Conservation (phyloP, 2,797 vertebrate species). For the Synaphobranchus kaupii region DNA sequence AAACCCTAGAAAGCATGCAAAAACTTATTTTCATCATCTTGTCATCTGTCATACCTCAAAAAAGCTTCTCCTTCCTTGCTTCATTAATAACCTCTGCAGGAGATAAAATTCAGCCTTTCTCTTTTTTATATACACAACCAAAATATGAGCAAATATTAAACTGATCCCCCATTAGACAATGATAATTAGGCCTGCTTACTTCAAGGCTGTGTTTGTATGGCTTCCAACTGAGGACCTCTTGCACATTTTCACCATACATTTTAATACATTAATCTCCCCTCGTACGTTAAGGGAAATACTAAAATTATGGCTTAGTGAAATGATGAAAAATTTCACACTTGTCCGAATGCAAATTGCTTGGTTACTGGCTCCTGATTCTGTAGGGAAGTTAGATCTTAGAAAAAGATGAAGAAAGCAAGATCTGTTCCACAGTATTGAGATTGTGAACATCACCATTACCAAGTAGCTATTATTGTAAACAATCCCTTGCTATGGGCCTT, state of each 20-base stretch:
- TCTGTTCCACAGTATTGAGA: conserved; percentile 55
- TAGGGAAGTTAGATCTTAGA: conserved; percentile 56
- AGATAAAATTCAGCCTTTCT: neutral
- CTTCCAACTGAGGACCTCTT: neutral
- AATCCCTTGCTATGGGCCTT: conserved; percentile 20
- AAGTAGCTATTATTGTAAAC: neutral
- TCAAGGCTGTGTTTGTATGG: neutral
- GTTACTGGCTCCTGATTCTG: conserved; percentile 7
- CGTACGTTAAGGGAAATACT: neutral
- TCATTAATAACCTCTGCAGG: neutral
- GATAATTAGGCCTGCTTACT: neutral
- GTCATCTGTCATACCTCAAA: neutral
- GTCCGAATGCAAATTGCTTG: neutral
- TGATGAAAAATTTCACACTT: neutral
- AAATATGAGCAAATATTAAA: neutral
- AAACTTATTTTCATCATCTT: neutral
- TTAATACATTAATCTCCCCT: neutral
- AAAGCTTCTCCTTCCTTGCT: neutral
- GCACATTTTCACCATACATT: neutral
- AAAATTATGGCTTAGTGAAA: neutral
- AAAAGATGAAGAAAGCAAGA: conserved; percentile 47
- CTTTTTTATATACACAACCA: neutral
- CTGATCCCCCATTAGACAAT: neutral
- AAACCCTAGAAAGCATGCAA: neutral
- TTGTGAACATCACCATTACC: conserved; percentile 49